These are phyloP conservation scores for Numenius arquata DNA, from an alignment of 2,113 vertebrate genomes.

Conservation along the genomic window DNA sequence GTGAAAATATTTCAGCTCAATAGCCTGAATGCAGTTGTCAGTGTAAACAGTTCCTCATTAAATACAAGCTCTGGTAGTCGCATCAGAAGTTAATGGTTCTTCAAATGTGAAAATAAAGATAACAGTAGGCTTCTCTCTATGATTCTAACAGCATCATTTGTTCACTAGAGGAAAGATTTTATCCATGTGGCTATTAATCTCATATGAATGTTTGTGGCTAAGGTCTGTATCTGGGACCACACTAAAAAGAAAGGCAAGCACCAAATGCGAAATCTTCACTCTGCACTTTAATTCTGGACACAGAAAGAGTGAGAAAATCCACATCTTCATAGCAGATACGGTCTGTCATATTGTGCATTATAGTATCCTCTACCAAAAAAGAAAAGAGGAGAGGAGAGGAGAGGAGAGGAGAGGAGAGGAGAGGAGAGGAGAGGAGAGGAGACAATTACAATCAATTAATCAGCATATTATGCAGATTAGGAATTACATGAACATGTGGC, in stretches of 20 bases:
- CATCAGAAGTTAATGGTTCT: conserved; percentile 25
- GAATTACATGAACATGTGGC: not conserved
- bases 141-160: not conserved
- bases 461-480: not conserved
- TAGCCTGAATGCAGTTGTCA: not conserved
- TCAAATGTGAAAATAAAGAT: conserved; percentile 19
- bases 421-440: not conserved
- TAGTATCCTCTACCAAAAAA: not conserved
- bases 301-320: not conserved
- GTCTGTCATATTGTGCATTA: not conserved
- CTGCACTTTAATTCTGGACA: not conserved
- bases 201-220: not conserved
- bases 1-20: conserved; percentile 10
- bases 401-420: not conserved
- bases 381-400: too few relatives aligned
- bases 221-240: not conserved
- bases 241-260: not conserved
- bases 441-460: not conserved
- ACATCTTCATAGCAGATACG: not conserved
- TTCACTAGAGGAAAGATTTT: not conserved
- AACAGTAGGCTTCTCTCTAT: not conserved
- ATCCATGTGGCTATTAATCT: not conserved
- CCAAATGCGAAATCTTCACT: not conserved
- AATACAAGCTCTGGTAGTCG: not conserved
- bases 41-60: conserved; percentile 23